These are phyloP conservation scores for Crocallis elinguaria DNA, from an alignment of 2,888 invertebrate genomes.

Conservation along the genomic window DNA sequence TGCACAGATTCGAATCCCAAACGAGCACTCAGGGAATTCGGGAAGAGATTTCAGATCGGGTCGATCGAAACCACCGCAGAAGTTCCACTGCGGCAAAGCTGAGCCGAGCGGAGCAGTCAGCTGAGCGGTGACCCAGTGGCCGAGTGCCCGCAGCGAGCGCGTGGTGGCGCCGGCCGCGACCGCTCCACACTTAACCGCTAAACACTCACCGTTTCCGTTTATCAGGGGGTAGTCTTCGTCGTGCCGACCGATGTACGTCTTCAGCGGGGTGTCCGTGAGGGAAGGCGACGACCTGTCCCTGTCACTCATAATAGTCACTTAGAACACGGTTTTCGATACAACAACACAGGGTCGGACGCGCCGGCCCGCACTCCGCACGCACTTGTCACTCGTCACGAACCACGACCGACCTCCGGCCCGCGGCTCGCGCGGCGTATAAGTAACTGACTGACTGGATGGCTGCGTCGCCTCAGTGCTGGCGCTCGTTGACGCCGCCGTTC, in stretches of 20 bases:
- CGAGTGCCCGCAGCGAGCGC: slow-evolving; percentile 15
- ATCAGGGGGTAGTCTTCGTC: slow-evolving; percentile 92
- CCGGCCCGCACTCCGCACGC: slow-evolving; percentile 78
- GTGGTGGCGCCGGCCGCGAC: slow-evolving; percentile 41
- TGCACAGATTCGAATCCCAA: neutral
- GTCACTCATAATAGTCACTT: slow-evolving; percentile 93
- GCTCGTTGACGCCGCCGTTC: too few species aligned
- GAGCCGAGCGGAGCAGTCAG: slow-evolving; percentile 41
- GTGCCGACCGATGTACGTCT: slow-evolving; percentile 93
- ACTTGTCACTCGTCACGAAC: slow-evolving; percentile 73
- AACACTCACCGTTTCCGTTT: slow-evolving; percentile 88
- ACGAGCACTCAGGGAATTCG: slow-evolving; percentile 3
- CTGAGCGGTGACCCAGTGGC: slow-evolving; percentile 19
- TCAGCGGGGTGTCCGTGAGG: slow-evolving; percentile 94
- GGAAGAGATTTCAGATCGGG: slow-evolving; percentile 49
- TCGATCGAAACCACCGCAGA: slow-evolving; percentile 71
- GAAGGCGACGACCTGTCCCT: slow-evolving; percentile 95
- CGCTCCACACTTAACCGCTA: neutral
- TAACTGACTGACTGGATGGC: slow-evolving; percentile 54
- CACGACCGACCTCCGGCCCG: slow-evolving; percentile 83
- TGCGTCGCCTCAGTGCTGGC: slow-evolving; percentile 35
- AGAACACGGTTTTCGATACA: slow-evolving; percentile 60
- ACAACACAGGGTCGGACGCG: slow-evolving; percentile 71
- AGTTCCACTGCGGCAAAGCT: slow-evolving; percentile 75
- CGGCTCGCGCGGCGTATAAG: slow-evolving; percentile 83